Base-by-base conservation (phyloP, 2,888 invertebrate genomes). In the Mycalesis mineus region DNA sequence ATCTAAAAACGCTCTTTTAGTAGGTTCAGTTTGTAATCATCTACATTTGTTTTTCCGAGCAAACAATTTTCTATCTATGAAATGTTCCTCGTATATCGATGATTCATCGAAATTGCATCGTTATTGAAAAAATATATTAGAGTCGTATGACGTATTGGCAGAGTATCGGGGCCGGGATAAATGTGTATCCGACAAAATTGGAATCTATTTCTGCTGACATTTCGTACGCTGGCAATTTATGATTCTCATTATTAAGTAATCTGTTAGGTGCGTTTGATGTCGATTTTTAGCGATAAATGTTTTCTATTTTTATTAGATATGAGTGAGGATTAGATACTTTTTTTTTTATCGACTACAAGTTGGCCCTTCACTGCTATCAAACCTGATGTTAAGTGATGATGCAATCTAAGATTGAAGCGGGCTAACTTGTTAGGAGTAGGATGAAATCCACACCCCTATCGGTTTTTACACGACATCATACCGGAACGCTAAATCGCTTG, bases 51-150 rank as follows among this genome's bases (percentile, higher is more conserved):
- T 45, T 45, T 29, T 8, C 14, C 8, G 22, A 28, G 74, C 77
- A 83, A 83, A 86, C 79, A 84, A 44, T 82, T 80, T 77, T 71
- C 77, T 75, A 85, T 84, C 76, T 82, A 70, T 68, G 72, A 77
- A 77, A 76, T 77, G 77, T 77, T 80, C 79, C 71, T 65, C 74
- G 78, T 71, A 31, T 31, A 51, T 51, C 80, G 78, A 82, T 86
- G 85, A 87, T 84, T 84, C 84, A 87, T 85, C 83, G 79, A 82
- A 82, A 85, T 87, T 85, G 87, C 80, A 78, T 72, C 69, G 85
- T 85, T 86, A 87, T 87, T 86, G 85, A 84, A 87, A 86, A 86
- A 84, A 87, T 83, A 86, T 84, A 81, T 84, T 85, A 84, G 86
- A 82, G 82, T 82, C 74, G 73, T 81, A 82, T 85, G 86, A 85